Percentiles rank a stretch among this genome's conserved stretches.
phyloP scores from a whole-genome alignment of 2,113 vertebrate genomes.

The Scalopus aquaticus region DNA sequence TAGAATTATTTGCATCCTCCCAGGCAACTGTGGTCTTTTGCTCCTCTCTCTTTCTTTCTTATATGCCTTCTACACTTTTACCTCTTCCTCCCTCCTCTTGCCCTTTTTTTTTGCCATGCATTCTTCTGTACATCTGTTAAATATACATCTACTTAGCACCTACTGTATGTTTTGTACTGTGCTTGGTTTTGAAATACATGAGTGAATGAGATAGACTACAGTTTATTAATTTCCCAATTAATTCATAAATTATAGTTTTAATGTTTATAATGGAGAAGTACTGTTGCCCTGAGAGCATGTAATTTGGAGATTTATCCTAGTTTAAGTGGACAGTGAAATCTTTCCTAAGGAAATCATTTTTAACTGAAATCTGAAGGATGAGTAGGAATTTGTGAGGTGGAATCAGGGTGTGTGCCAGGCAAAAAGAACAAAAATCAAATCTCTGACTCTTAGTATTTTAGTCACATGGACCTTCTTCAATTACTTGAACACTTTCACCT shows the following conservation, averaged over 20 bases:
- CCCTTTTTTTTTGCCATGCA: not conserved
- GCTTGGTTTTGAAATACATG: not conserved
- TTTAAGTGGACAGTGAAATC: constrained; percentile 36
- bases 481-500: not conserved
- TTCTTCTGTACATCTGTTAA: not conserved
- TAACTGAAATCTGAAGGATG: constrained; percentile 4
- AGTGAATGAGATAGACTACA: not conserved
- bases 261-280: constrained; percentile 5
- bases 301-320: not conserved
- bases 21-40: not conserved
- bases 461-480: not conserved
- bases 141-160: not conserved
- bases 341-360: not conserved
- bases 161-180: not conserved
- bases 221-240: not conserved
- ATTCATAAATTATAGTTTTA: not conserved
- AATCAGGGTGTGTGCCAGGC: not conserved
- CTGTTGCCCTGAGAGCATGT: not conserved
- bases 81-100: not conserved
- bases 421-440: not conserved
- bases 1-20: too few species aligned
- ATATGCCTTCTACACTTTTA: not conserved
- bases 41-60: not conserved
- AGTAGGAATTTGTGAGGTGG: not conserved
- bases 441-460: not conserved